Evolutionary conservation across 1,140 invertebrate species (phyloP), one percentile per base, ranked within the genome.

Genomic region (Popillia japonica): DNA sequence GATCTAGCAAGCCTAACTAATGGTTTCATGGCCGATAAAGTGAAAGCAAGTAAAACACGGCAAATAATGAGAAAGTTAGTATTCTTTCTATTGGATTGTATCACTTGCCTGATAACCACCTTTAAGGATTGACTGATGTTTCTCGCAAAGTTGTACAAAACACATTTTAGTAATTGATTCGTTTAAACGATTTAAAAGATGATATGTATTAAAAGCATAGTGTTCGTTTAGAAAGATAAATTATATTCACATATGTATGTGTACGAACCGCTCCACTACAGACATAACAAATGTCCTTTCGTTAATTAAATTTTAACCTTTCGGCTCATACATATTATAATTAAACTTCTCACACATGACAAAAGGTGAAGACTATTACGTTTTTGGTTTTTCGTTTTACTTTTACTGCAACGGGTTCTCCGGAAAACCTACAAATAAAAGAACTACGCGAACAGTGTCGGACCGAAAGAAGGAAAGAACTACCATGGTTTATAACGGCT

Each of bases 221-320:
- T 34, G 27, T 34, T n/a, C n/a, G n/a, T n/a, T 34, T 34, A 34
- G 4, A 55, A 17, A 6, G 48, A 55, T 55, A 55, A 55, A 55
- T 55, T 17, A 55, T 14, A n/a, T 17, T 55, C 48, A 55, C 11
- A 17, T 17, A 55, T 42, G 10, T 10, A 10, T 48, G n/a, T 48
- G 9, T 55, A 55, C 14, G 48, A 55, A n/a, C n/a, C n/a, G 48
- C n/a, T 55, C 48, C 6, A 55, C 3, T 27, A 40, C 48, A 7
- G 64, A 6, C 7, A 40, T 22, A 34, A 72, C 27, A 27, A 27
- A 72, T 72, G 20, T n/a, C n/a, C 3, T 40, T 27, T 40, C 64
- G 64, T 72, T 72, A 72, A 72, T 72, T 72, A 72, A 72, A 72
- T 72, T 72, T 72, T 72, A 72, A 72, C 64, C 64, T 72, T 72